Evolutionary conservation across 2,113 vertebrate species (phyloP), one percentile per base, ranked within the genome.

Genomic region (Parus major): DNA sequence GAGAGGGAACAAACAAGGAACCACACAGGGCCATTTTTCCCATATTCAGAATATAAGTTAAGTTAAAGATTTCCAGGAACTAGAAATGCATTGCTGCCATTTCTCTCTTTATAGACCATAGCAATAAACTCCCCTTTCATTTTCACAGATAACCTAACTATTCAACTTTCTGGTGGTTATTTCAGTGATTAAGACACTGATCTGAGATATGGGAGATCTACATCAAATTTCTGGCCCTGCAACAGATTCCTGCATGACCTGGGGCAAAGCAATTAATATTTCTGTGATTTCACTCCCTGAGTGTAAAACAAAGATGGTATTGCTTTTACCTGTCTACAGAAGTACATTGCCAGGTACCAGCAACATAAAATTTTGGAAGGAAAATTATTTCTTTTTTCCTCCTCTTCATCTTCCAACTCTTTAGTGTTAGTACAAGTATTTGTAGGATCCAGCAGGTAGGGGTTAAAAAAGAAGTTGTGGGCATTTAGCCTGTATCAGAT

Each of bases 141-240:
- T 87, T 89, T 35, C 27, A 47, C 18, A 65, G n/a, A 59, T 68
- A 66, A 70, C n/a, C 20, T 57, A 65, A 33, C 18, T 61, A 65
- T 69, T 69, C 56, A 55, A 47, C 23, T 8, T 96, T 80, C 44
- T 88, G 35, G 31, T 73, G 44, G 57, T 91, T 69, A 72, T 70
- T 76, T 90, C 17, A 47, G 8, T 70, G 33, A 65, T 47, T 83
- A 91, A 77, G 84, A 63, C 47, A 80, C 39, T 52, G 36, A 86
- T 70, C n/a, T 56, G 78, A 80, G 52, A 88, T 35, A 55, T 47
- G 59, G 47, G 75, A 93, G 36, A 94, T 94, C 50, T 70, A 10
- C 44, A 75, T 90, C 63, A 95, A 47, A 46, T 60, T 95, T 90
- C 75, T 88, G 60, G n/a, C 85, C 33, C 33, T 90, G 66, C n/a